Evolutionary conservation across 2,888 invertebrate species (phyloP).

Genomic region (Adineta ricciae): DNA sequence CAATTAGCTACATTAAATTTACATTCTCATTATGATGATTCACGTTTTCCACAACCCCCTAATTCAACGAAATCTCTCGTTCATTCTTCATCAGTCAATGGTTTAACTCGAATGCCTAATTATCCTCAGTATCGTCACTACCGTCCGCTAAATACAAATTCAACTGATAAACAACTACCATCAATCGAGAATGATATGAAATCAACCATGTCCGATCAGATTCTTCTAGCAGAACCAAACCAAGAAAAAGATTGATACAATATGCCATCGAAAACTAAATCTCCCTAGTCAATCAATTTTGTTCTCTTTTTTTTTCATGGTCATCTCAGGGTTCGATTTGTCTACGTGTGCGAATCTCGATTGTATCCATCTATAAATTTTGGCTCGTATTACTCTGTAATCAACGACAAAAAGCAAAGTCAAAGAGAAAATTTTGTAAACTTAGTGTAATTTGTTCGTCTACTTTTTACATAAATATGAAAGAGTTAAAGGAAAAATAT

Average conservation of each 20-base stretch:
- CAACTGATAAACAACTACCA: background rate
- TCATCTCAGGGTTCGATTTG: background rate
- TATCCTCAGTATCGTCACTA: background rate
- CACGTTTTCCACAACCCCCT: background rate
- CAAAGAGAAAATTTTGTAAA: background rate
- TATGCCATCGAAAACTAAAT: background rate
- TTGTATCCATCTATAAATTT: background rate
- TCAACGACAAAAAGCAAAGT: background rate
- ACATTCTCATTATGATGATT: background rate
- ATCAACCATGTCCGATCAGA: background rate
- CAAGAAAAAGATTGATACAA: background rate
- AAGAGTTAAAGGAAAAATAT: background rate
- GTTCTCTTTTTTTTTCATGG: background rate
- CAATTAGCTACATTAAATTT: background rate
- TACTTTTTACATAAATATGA: slow-evolving; percentile 4
- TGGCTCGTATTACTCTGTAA: background rate
- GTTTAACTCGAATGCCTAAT: background rate
- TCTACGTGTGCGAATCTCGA: background rate
- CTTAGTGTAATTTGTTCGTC: slow-evolving; percentile 9
- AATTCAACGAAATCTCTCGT: background rate
- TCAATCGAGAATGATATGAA: slow-evolving; percentile 2
- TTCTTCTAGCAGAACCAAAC: background rate
- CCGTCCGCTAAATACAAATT: background rate
- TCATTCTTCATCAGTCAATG: background rate
- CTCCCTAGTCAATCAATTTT: background rate